A percentile compares a stretch with the other conserved stretches of the same genome.
These are phyloP conservation scores for Cyprinodon tularosa DNA, from an alignment of 2,113 vertebrate genomes.

Conservation along the genomic window DNA sequence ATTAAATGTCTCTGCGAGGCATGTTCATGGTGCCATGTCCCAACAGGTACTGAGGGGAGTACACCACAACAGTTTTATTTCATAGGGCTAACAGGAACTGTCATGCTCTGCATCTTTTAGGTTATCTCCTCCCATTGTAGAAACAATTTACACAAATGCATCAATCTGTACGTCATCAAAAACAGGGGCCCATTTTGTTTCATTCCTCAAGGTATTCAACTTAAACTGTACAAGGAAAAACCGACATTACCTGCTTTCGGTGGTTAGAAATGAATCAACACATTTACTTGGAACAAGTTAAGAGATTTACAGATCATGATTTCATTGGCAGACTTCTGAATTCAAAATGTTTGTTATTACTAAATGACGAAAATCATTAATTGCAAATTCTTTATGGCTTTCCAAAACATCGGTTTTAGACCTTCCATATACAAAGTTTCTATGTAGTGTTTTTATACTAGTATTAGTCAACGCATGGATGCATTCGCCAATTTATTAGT, in stretches of 20 bases:
- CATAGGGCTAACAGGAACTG: conserved; percentile 5
- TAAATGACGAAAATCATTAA: background rate
- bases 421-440: background rate
- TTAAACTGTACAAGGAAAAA: too few species aligned
- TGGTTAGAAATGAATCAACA: too few species aligned
- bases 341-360: background rate
- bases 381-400: background rate
- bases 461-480: too few species aligned
- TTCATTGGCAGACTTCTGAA: too few species aligned
- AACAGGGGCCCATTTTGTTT: too few species aligned
- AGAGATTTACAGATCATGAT: too few species aligned
- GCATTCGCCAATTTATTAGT: too few species aligned
- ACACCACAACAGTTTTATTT: background rate
- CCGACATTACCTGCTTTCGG: too few species aligned
- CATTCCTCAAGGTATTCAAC: too few species aligned
- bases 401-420: background rate
- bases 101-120: background rate
- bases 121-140: background rate
- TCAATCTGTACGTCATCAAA: conserved; percentile 21
- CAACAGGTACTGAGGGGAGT: conserved; percentile 33
- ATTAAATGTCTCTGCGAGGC: conserved; percentile 3
- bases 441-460: background rate
- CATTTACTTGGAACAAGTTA: too few species aligned
- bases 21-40: conserved; percentile 5
- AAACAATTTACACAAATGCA: conserved; percentile 29